These are phyloP conservation scores for Lordiphosa fenestrarum DNA, from an alignment of 2,888 invertebrate species.

Conservation along the genomic window DNA sequence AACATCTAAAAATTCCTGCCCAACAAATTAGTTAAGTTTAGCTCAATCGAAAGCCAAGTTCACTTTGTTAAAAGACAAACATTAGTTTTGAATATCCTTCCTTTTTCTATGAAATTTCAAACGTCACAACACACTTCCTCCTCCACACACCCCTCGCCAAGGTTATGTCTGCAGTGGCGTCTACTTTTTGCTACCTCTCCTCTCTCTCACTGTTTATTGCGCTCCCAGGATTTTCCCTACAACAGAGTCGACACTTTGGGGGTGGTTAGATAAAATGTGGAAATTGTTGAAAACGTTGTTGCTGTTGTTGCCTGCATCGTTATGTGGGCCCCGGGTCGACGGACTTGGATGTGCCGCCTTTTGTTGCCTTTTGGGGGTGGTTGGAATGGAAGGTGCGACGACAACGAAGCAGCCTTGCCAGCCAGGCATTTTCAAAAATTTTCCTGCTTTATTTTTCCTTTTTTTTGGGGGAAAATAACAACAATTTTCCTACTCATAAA, in stretches of 20 bases:
- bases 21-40: no score
- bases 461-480: slow-evolving; percentile 52
- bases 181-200: slow-evolving; percentile 17
- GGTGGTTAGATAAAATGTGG: slow-evolving; percentile 74
- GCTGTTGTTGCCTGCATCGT: slow-evolving; percentile 61
- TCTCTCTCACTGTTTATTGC: slow-evolving; percentile 13
- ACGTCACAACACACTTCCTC: slow-evolving; percentile 32
- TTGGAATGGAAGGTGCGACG: slow-evolving; percentile 50
- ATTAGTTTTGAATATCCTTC: slow-evolving; percentile 11
- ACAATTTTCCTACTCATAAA: slow-evolving; percentile 71
- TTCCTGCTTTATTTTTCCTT: slow-evolving; percentile 37
- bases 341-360: slow-evolving; percentile 55
- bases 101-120: slow-evolving; percentile 17
- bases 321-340: slow-evolving; percentile 70
- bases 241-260: slow-evolving; percentile 68
- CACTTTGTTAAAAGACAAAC: not conserved
- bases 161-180: slow-evolving; percentile 38
- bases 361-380: slow-evolving; percentile 61
- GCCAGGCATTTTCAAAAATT: slow-evolving; percentile 64
- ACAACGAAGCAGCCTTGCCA: slow-evolving; percentile 41
- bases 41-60: no score
- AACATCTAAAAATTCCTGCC: no score
- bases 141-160: slow-evolving; percentile 31
- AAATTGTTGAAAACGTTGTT: slow-evolving; percentile 73
- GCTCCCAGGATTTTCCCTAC: slow-evolving; percentile 59